Percentiles rank a stretch among this genome's conserved stretches.
Conservation (phyloP, 2,797 vertebrate genomes). For the Kryptopterus vitreolus region DNA sequence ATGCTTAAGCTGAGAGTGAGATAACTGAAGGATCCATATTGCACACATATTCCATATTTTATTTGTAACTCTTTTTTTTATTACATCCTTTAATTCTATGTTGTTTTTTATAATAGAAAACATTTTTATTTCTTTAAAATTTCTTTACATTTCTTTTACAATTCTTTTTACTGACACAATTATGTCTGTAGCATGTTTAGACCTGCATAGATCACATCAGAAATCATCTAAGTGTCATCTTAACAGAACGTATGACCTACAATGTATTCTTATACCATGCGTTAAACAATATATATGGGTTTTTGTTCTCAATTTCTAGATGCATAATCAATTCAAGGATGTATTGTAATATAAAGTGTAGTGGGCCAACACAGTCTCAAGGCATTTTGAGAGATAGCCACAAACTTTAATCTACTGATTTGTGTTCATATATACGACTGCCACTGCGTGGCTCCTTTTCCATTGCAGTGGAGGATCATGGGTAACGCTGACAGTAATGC, state of each 20-base stretch:
- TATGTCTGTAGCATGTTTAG: neutral
- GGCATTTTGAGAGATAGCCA: too few relatives aligned
- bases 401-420: too few relatives aligned
- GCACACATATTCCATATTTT: neutral
- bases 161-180: too few relatives aligned
- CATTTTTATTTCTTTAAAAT: too few relatives aligned
- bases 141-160: too few relatives aligned
- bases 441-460: too few relatives aligned
- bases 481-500: too few relatives aligned
- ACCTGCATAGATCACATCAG: neutral
- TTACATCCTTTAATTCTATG: neutral
- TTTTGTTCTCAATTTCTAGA: neutral
- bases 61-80: neutral
- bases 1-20: conserved; percentile 17
- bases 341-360: neutral
- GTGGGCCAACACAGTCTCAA: too few relatives aligned
- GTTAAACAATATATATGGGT: neutral
- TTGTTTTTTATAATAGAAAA: neutral
- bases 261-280: neutral
- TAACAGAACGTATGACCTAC: neutral
- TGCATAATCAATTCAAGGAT: neutral
- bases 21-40: neutral
- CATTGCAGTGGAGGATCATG: too few relatives aligned
- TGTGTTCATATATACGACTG: too few relatives aligned
- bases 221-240: neutral